Conservation (phyloP, 2,797 vertebrate species). For the Hoplostethus atlanticus region DNA sequence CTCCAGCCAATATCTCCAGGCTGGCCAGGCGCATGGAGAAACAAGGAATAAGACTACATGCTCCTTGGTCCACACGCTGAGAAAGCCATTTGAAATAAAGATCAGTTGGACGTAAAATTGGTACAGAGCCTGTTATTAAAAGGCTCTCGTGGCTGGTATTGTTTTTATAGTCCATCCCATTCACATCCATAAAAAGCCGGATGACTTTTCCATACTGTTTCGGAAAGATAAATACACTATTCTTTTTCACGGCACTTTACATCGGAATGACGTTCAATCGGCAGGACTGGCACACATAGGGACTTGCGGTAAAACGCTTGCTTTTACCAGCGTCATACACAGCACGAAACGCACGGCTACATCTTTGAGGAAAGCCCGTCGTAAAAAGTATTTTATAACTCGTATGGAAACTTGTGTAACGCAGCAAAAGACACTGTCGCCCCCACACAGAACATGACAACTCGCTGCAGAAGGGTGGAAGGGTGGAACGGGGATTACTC, state of each 20-base stretch:
- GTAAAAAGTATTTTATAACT: slow-evolving; percentile 49
- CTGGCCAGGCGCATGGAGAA: slow-evolving; percentile 19
- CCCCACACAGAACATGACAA: slow-evolving; percentile 45
- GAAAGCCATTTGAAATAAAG: slow-evolving; percentile 60
- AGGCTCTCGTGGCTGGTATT: slow-evolving; percentile 56
- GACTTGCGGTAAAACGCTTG: slow-evolving; percentile 18
- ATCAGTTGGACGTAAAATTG: slow-evolving; percentile 64
- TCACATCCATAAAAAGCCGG: slow-evolving; percentile 71
- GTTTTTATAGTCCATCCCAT: slow-evolving; percentile 73
- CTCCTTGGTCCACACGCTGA: slow-evolving; percentile 28
- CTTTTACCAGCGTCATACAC: slow-evolving; percentile 25
- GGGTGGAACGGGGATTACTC: not conserved
- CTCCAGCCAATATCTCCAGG: slow-evolving; percentile 29
- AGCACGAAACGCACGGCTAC: not conserved
- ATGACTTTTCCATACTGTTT: slow-evolving; percentile 70
- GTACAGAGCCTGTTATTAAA: slow-evolving; percentile 68
- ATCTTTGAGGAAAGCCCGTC: slow-evolving; percentile 40
- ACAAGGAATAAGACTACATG: slow-evolving; percentile 20
- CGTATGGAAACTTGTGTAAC: slow-evolving; percentile 40
- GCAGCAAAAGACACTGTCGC: slow-evolving; percentile 38
- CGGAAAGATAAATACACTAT: slow-evolving; percentile 46
- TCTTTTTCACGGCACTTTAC: slow-evolving; percentile 19
- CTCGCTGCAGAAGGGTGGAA: slow-evolving; percentile 1
- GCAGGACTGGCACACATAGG: slow-evolving; percentile 19
- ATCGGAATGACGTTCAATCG: slow-evolving; percentile 17